These are phyloP conservation scores for Odontamblyopus rebecca DNA, from an alignment of 2,797 vertebrate species.

Conservation along the genomic window DNA sequence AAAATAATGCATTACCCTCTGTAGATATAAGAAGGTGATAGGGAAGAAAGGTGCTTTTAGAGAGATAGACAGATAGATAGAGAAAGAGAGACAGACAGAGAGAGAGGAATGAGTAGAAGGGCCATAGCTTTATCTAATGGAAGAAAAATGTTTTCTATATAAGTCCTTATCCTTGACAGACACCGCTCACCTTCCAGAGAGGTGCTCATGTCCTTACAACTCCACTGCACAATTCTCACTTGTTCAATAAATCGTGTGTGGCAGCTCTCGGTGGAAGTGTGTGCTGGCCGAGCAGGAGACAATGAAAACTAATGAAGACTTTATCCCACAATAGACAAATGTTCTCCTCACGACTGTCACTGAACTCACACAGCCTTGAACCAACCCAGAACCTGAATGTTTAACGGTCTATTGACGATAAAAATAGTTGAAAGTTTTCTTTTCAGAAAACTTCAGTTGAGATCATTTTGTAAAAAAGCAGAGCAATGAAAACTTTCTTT, in stretches of 20 bases:
- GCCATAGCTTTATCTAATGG: neutral
- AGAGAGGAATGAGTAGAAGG: neutral
- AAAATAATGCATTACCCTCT: no score
- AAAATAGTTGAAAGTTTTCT: no score
- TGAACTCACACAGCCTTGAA: neutral
- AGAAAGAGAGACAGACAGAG: neutral
- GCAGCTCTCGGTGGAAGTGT: constrained; percentile 13
- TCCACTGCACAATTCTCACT: constrained; percentile 7
- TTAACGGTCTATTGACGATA: no score
- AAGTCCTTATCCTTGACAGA: constrained; percentile 1
- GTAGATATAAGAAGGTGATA: neutral
- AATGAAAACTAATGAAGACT: constrained; percentile 14
- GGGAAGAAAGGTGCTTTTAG: neutral
- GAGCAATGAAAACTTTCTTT: no score
- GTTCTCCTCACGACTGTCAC: constrained; percentile 2
- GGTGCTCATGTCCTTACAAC: constrained; percentile 7
- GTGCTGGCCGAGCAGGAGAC: constrained; percentile 1
- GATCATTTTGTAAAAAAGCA: no score
- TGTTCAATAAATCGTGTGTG: constrained; percentile 24
- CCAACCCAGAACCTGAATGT: no score
- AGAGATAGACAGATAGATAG: neutral
- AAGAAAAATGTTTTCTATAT: neutral
- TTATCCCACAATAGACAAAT: neutral
- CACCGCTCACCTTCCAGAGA: constrained; percentile 18
- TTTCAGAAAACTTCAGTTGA: no score